Percentiles rank a stretch among this genome's conserved stretches.
phyloP scores from a whole-genome alignment of 2,797 vertebrate genomes.

The Botia almorhae region DNA sequence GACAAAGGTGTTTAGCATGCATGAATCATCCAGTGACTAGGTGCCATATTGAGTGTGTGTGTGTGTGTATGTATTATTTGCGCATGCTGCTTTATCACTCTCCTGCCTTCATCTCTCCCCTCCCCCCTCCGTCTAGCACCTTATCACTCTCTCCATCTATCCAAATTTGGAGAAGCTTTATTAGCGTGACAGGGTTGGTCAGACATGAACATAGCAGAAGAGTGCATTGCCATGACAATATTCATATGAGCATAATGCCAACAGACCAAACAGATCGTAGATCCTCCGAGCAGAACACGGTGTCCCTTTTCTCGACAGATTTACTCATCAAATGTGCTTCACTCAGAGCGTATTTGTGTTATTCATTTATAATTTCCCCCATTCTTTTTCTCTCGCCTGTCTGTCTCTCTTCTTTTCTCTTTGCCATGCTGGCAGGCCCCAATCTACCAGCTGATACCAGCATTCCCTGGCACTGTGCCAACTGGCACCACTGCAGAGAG shows the following conservation, averaged over 20 bases:
- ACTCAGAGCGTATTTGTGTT: conserved; percentile 47
- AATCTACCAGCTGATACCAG: conserved; percentile 88
- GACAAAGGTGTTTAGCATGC: conserved; percentile 64
- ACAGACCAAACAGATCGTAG: conserved; percentile 63
- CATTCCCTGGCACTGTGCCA: conserved; percentile 85
- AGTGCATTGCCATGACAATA: conserved; percentile 74
- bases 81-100: conserved; percentile 53
- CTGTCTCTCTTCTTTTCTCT: conserved; percentile 66
- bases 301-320: conserved; percentile 59
- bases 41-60: conserved; percentile 59
- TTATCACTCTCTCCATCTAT: conserved; percentile 77
- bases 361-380: conserved; percentile 41
- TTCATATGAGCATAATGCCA: conserved; percentile 81
- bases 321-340: conserved; percentile 61
- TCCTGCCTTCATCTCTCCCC: conserved; percentile 48
- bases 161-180: conserved; percentile 73
- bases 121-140: conserved; percentile 63
- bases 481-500: conserved; percentile 78
- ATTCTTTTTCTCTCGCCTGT: conserved; percentile 62
- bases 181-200: conserved; percentile 74
- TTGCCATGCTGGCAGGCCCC: conserved; percentile 85
- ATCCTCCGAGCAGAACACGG: conserved; percentile 59
- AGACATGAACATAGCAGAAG: conserved; percentile 71
- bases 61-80: conserved; percentile 56
- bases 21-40: conserved; percentile 62